These are phyloP conservation scores for Sciaenops ocellatus DNA, from an alignment of 2,797 vertebrate species.

Conservation along the genomic window DNA sequence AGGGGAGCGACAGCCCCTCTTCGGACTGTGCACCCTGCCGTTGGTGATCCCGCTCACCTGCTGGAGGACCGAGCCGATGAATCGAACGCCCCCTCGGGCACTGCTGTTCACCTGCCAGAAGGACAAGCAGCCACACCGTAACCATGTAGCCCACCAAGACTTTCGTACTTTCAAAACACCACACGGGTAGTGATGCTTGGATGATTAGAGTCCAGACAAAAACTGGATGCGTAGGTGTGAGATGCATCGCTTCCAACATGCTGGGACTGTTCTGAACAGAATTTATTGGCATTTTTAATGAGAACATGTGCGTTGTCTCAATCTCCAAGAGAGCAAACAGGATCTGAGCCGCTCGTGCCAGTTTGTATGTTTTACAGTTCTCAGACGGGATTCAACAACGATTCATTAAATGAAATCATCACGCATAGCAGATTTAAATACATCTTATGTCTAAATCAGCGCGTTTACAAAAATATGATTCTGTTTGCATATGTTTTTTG, in stretches of 20 bases:
- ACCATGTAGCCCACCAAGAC: neutral
- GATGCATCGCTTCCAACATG: neutral
- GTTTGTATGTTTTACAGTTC: neutral
- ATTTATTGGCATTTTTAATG: neutral
- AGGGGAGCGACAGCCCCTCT: conserved; percentile 81
- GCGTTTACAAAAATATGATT: neutral
- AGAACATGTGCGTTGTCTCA: neutral
- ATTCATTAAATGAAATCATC: neutral
- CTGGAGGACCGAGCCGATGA: conserved; percentile 92
- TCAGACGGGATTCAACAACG: neutral
- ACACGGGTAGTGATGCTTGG: neutral
- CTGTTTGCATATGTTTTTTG: neutral
- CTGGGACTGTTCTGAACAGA: neutral
- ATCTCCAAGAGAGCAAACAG: neutral
- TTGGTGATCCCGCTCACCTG: conserved; percentile 80
- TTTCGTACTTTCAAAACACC: neutral
- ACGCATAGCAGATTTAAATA: no score
- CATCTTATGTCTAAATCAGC: no score
- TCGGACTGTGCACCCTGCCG: conserved; percentile 81
- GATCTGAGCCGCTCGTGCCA: neutral
- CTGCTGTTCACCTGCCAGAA: conserved; percentile 90
- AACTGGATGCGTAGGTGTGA: neutral
- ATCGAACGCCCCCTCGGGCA: conserved; percentile 90
- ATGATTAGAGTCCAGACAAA: neutral
- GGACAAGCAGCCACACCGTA: neutral